Evolutionary conservation across 2,113 vertebrate genomes (phyloP).

Genomic region (Brevimyrus niger): DNA sequence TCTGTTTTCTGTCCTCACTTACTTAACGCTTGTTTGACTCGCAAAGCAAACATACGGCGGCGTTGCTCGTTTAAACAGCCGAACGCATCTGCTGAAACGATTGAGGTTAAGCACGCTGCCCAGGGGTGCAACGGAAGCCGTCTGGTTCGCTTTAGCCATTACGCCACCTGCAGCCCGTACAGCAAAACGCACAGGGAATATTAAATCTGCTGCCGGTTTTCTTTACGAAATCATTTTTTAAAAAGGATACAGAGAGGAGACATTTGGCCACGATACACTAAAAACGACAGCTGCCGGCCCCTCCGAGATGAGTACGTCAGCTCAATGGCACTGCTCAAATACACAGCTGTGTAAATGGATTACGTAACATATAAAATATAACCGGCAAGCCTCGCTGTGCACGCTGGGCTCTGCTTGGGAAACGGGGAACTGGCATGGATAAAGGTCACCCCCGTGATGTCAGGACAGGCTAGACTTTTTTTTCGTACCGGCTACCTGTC

Average conservation of each 20-base stretch:
- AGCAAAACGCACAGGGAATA: neutral
- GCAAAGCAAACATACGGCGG: neutral
- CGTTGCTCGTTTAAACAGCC: neutral
- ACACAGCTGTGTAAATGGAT: conserved; percentile 9
- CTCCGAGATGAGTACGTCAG: neutral
- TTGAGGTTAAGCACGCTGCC: neutral
- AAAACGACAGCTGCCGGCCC: neutral
- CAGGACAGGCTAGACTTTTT: neutral
- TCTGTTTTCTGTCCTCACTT: neutral
- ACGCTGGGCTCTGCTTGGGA: neutral
- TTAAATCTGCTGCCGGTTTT: neutral
- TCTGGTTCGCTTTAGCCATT: neutral
- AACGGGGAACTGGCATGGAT: neutral
- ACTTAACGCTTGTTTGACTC: neutral
- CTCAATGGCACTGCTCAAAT: neutral
- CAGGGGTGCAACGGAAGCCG: neutral
- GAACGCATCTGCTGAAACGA: neutral
- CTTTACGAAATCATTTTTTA: neutral
- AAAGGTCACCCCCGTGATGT: neutral
- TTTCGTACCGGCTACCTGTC: neutral
- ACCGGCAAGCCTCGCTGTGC: neutral
- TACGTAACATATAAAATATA: conserved; percentile 10
- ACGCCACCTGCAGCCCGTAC: neutral
- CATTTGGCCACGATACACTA: neutral
- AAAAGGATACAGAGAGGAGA: neutral